phyloP scores from a whole-genome alignment of 2,888 invertebrate species.

The Abrostola tripartita region DNA sequence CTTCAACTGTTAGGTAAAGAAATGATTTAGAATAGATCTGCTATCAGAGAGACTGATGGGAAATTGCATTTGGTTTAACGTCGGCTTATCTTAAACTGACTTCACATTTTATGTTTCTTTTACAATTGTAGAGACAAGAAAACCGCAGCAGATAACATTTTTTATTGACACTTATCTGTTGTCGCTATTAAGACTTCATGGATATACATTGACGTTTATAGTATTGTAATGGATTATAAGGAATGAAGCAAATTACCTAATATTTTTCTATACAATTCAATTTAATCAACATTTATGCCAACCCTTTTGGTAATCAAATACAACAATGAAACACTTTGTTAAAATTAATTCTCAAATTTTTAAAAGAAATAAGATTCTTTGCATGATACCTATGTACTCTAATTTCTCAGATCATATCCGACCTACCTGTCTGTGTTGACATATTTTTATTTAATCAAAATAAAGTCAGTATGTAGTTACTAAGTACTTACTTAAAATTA shows the following conservation, averaged over 20 bases:
- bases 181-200: not conserved
- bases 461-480: not conserved
- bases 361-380: no score
- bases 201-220: no score
- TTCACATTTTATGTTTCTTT: constrained; percentile 25
- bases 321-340: no score
- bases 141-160: not conserved
- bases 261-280: no score
- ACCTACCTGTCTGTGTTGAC: not conserved
- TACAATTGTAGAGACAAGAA: constrained; percentile 15
- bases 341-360: no score
- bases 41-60: constrained; percentile 7
- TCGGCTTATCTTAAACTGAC: constrained; percentile 12
- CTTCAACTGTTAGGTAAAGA: constrained; percentile 14
- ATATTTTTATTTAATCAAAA: not conserved
- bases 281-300: no score
- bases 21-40: constrained; percentile 21
- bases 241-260: no score
- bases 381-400: no score
- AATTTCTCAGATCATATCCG: not conserved
- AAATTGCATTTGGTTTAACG: constrained; percentile 39
- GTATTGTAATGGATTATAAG: no score
- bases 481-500: not conserved
- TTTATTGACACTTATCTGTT: constrained; percentile 1
- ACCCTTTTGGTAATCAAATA: no score